Percentiles rank a stretch among this genome's conserved stretches.
phyloP scores from a whole-genome alignment of 2,888 invertebrate species.

The Melipona beecheii region DNA sequence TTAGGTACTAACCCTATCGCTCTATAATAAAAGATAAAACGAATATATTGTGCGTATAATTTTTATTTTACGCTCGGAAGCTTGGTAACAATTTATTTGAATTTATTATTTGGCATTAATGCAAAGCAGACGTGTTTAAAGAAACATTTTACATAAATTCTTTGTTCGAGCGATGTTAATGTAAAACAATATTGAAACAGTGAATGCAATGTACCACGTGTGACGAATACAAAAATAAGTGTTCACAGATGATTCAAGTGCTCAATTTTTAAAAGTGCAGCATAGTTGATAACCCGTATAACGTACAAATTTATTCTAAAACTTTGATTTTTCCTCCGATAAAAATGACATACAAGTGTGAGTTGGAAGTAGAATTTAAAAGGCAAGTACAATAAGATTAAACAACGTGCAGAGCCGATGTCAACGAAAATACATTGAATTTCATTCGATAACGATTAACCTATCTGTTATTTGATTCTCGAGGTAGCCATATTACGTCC shows the following conservation, averaged over 20 bases:
- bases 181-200: background rate
- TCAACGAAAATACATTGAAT: background rate
- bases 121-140: background rate
- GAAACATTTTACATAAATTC: background rate
- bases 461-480: conserved; percentile 12
- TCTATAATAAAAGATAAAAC: conserved; percentile 11
- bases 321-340: background rate
- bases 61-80: background rate
- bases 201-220: conserved; percentile 2
- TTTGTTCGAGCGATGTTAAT: background rate
- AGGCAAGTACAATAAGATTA: background rate
- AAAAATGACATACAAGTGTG: conserved; percentile 4
- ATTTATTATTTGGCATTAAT: background rate
- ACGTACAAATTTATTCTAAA: background rate
- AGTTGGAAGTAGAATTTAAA: background rate
- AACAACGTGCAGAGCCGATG: background rate
- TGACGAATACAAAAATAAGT: conserved; percentile 10
- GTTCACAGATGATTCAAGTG: background rate
- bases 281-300: background rate
- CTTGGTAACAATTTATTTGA: background rate
- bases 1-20: conserved; percentile 13
- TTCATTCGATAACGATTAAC: conserved; percentile 10
- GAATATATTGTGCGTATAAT: conserved; percentile 7
- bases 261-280: conserved; percentile 5
- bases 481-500: conserved; percentile 43